phyloP scores from a whole-genome alignment of 2,113 vertebrate genomes.

The Epinephelus lanceolatus region DNA sequence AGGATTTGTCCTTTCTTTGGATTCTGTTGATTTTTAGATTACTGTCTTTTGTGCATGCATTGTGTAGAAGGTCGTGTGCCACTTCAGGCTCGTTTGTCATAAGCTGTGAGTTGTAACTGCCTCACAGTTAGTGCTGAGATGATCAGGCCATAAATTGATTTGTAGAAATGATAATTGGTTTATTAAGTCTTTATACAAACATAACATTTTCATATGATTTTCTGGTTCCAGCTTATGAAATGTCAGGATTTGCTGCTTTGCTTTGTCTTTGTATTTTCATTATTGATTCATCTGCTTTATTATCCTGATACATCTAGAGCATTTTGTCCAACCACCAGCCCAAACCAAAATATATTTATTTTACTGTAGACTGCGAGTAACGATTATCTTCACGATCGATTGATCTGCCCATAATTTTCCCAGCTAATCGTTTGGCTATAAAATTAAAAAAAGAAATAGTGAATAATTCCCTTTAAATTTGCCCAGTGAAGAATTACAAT shows the following conservation, averaged over 20 bases:
- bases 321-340: not conserved
- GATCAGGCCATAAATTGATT: not conserved
- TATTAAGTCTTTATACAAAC: not conserved
- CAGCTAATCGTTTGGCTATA: not conserved
- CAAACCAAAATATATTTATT: not conserved
- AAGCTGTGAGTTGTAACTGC: not conserved
- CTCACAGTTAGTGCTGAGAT: not conserved
- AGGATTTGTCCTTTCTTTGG: constrained; percentile 1
- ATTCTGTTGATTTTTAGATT: constrained; percentile 19
- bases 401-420: not conserved
- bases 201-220: not conserved
- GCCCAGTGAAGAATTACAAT: not conserved
- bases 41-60: not conserved
- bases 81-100: not conserved
- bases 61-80: not conserved
- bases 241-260: not conserved
- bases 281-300: not conserved
- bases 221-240: not conserved
- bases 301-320: not conserved
- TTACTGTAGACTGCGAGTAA: not conserved
- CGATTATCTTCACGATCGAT: not conserved
- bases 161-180: not conserved
- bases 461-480: not conserved
- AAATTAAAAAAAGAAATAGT: not conserved
- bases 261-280: not conserved